Percentiles rank a stretch among this genome's conserved stretches.
Conservation (phyloP, 2,113 vertebrate genomes). For the Anhinga anhinga region DNA sequence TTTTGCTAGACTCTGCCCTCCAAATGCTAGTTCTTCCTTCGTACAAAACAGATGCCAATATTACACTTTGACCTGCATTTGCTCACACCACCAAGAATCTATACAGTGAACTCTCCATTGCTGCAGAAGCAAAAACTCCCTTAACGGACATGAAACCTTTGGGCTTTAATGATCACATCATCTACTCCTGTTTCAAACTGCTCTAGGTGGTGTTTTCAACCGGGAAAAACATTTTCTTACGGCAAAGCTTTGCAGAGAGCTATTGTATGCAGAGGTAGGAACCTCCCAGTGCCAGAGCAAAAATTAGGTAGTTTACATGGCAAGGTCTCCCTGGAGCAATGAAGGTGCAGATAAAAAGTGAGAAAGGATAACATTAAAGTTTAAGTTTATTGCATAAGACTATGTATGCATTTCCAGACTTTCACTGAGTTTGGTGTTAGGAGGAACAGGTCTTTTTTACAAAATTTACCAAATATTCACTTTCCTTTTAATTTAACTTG, state of each 20-base stretch:
- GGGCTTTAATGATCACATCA: neutral
- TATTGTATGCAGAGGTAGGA: neutral
- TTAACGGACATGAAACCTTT: neutral
- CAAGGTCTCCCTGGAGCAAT: neutral
- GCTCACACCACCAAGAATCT: neutral
- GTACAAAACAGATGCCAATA: neutral
- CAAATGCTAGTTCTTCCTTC: neutral
- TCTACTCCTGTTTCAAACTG: neutral
- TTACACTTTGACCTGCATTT: neutral
- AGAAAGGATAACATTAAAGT: neutral
- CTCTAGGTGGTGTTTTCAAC: neutral
- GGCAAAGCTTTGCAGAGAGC: neutral
- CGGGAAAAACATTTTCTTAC: neutral
- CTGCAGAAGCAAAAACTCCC: neutral
- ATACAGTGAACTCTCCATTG: neutral
- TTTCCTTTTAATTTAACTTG: neutral
- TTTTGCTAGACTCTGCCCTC: neutral
- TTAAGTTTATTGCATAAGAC: neutral
- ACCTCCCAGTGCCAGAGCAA: neutral
- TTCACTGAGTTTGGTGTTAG: neutral
- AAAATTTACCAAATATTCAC: neutral
- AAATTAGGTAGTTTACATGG: neutral
- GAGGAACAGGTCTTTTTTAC: neutral
- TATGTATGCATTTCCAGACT: neutral
- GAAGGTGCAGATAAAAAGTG: neutral